Conservation (phyloP, 2,113 vertebrate species). For the Silurus glanis region DNA sequence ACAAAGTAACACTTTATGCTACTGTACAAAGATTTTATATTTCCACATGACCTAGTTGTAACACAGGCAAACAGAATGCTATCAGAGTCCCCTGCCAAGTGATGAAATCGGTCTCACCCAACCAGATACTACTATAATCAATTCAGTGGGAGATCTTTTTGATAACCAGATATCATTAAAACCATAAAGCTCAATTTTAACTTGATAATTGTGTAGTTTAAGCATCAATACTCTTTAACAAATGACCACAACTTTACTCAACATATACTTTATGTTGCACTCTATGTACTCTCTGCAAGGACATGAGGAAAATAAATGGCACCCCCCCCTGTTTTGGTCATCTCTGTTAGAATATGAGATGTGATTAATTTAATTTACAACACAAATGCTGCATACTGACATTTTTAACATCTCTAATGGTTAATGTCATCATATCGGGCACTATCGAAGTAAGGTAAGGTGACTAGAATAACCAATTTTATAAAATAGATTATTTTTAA, state of each 20-base stretch:
- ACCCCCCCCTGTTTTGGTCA: not conserved
- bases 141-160: not conserved
- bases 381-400: not conserved
- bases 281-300: not conserved
- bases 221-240: not conserved
- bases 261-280: not conserved
- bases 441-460: not conserved
- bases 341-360: not conserved
- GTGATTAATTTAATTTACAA: not conserved
- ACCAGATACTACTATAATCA: not conserved
- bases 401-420: not conserved
- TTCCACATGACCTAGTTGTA: not conserved
- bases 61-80: not conserved
- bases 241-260: not conserved
- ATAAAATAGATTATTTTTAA: constrained; percentile 13
- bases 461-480: not conserved
- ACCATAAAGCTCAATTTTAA: not conserved
- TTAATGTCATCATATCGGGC: not conserved
- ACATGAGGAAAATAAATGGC: not conserved
- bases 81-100: no score
- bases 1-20: not conserved
- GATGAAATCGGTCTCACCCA: not conserved
- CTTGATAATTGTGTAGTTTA: not conserved
- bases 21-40: not conserved
- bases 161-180: not conserved